Percentiles rank a stretch among this genome's conserved stretches.
Conservation (phyloP, 2,797 vertebrate genomes). For the Malurus leucopterus region DNA sequence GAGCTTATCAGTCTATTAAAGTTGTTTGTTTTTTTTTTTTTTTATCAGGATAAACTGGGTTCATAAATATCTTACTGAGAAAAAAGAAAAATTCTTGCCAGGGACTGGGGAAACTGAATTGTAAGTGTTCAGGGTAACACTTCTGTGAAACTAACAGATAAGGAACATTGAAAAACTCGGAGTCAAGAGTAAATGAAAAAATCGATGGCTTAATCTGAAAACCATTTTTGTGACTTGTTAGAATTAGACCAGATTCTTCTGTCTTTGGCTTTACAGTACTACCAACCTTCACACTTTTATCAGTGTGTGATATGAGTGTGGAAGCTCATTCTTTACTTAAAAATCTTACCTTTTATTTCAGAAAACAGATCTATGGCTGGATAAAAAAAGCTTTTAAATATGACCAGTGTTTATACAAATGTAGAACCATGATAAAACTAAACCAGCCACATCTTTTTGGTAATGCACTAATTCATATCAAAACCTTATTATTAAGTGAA, state of each 20-base stretch:
- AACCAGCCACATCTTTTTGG: background rate
- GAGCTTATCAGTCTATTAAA: background rate
- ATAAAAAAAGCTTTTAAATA: background rate
- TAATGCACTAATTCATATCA: background rate
- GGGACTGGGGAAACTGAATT: background rate
- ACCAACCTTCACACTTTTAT: background rate
- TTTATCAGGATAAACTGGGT: background rate
- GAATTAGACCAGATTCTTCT: background rate
- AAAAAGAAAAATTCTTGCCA: background rate
- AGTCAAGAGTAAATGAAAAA: background rate
- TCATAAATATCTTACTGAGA: background rate
- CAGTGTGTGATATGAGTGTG: background rate
- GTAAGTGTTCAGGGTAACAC: background rate
- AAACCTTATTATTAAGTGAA: background rate
- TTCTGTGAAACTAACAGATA: conserved; percentile 7
- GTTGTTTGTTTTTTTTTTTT: background rate
- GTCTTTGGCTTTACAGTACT: background rate
- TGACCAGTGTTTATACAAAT: background rate
- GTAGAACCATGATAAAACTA: background rate
- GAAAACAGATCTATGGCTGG: background rate
- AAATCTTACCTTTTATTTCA: background rate
- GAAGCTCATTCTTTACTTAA: background rate
- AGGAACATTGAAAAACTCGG: conserved; percentile 1
- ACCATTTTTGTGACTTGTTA: background rate
- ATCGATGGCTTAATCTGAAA: background rate